Evolutionary conservation across 2,797 vertebrate genomes (phyloP).

Genomic region (Ceyx erithaca): DNA sequence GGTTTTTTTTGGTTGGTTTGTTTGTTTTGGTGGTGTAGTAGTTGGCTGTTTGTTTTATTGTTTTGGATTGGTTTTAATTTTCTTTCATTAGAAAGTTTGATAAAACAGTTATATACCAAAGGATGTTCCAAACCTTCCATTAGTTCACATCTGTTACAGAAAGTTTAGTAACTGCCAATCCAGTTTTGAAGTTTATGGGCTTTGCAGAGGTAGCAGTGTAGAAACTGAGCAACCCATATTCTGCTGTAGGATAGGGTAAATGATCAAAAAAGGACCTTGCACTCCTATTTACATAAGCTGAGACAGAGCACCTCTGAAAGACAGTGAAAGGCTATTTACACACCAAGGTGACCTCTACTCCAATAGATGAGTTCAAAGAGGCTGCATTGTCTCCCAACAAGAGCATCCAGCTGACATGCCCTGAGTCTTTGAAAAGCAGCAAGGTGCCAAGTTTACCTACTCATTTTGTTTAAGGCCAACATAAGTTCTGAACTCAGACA

Average conservation of each 20-base stretch:
- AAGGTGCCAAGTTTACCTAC: conserved; percentile 47
- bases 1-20: background rate
- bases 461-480: background rate
- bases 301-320: background rate
- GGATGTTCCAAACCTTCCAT: background rate
- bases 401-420: conserved; percentile 2
- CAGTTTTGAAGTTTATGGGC: background rate
- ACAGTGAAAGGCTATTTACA: background rate
- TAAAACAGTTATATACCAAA: background rate
- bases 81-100: background rate
- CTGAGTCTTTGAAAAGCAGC: conserved; percentile 1
- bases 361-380: background rate
- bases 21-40: background rate
- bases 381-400: background rate
- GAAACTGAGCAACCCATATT: background rate
- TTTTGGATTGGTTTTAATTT: background rate
- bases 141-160: background rate
- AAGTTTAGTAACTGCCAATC: background rate
- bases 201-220: background rate
- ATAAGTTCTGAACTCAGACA: conserved; percentile 33
- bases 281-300: background rate
- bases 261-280: background rate
- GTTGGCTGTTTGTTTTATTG: background rate
- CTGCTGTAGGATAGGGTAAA: background rate
- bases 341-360: background rate